A percentile compares a stretch with the other conserved stretches of the same genome.
Conservation (phyloP, 2,113 vertebrate species). For the Dasyornis broadbenti region DNA sequence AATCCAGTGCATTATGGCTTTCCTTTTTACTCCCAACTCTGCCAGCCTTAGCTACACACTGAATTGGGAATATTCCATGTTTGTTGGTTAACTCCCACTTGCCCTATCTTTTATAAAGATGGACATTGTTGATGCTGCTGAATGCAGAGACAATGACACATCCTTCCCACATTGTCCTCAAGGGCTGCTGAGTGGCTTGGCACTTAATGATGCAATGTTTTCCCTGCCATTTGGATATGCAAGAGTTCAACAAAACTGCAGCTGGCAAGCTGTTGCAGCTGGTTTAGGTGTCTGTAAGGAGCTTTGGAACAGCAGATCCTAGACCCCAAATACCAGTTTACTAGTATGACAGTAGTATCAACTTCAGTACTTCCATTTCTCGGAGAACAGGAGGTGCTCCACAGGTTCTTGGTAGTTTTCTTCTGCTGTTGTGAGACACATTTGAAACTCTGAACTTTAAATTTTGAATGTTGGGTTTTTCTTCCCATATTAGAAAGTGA, state of each 20-base stretch:
- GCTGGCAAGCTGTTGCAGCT: not conserved
- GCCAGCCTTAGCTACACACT: not conserved
- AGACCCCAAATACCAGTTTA: not conserved
- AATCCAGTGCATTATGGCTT: not conserved
- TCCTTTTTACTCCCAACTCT: not conserved
- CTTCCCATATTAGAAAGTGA: not conserved
- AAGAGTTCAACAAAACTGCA: not conserved
- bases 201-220: not conserved
- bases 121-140: not conserved
- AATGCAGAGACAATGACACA: not conserved
- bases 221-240: not conserved
- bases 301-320: not conserved
- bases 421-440: not conserved
- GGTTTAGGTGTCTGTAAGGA: not conserved
- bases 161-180: not conserved
- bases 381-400: not conserved
- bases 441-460: not conserved
- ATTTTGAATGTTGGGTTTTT: not conserved
- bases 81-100: not conserved
- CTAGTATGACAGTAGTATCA: not conserved
- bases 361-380: not conserved
- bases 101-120: not conserved
- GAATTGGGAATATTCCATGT: not conserved
- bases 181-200: not conserved
- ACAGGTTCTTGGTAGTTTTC: not conserved